Conservation (phyloP, 2,888 invertebrate genomes). For the Platynereis dumerilii region DNA sequence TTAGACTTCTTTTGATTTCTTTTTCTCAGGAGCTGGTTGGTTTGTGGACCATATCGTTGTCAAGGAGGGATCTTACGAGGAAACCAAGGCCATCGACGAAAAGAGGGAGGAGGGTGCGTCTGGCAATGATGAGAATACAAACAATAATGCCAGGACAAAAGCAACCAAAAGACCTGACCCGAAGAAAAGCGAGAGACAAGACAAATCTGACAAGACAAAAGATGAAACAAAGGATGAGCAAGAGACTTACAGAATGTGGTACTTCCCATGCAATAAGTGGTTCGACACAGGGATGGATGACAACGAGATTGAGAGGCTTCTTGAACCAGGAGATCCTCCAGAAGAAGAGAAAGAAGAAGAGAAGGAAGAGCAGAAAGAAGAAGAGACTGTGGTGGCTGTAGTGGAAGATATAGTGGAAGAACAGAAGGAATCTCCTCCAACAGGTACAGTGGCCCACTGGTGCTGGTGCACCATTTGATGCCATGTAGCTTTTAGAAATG, state of each 20-base stretch:
- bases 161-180: background rate
- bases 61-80: slow-evolving; percentile 36
- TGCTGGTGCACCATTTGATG: no score
- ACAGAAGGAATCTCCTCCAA: background rate
- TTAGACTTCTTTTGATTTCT: no score
- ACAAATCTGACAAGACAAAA: background rate
- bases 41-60: slow-evolving; percentile 52
- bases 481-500: no score
- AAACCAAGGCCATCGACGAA: background rate
- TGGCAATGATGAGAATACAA: background rate
- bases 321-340: slow-evolving; percentile 2
- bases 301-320: slow-evolving; percentile 41
- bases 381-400: background rate
- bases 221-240: slow-evolving; percentile 24
- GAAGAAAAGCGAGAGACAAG: background rate
- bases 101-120: background rate
- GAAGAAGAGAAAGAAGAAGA: background rate
- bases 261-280: slow-evolving; percentile 39
- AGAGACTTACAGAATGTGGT: slow-evolving; percentile 4
- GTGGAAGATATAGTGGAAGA: background rate
- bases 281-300: slow-evolving; percentile 49
- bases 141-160: background rate
- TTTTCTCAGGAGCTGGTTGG: slow-evolving; percentile 57
- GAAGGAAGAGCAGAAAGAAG: background rate
- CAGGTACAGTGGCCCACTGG: no score